Evolutionary conservation across 2,113 vertebrate species (phyloP).

Genomic region (Dendrocopos noguchii): DNA sequence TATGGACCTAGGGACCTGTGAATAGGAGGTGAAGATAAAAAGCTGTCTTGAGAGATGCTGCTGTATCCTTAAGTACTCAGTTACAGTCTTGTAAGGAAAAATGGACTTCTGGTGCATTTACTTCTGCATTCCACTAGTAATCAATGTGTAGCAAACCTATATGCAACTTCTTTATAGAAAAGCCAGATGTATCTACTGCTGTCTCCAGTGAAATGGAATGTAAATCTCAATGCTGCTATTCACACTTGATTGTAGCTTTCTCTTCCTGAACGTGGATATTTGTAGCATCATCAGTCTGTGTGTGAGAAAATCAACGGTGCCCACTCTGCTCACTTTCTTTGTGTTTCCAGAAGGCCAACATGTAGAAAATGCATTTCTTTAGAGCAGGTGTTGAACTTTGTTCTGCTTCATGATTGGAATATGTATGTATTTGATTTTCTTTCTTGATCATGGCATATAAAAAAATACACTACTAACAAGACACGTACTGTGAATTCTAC

Average conservation of each 20-base stretch:
- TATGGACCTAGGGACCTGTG: not conserved
- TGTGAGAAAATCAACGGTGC: not conserved
- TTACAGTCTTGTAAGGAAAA: not conserved
- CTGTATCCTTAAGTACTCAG: not conserved
- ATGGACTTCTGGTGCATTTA: not conserved
- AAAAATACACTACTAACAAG: not conserved
- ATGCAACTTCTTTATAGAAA: not conserved
- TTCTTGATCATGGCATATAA: not conserved
- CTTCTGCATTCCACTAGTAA: not conserved
- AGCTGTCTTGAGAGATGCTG: not conserved
- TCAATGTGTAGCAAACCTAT: not conserved
- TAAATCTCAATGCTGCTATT: not conserved
- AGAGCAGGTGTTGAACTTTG: not conserved
- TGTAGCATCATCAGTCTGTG: not conserved
- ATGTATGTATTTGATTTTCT: not conserved
- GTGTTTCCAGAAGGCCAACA: not conserved
- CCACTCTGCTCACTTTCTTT: not conserved
- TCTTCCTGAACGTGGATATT: not conserved
- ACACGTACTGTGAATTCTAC: not conserved
- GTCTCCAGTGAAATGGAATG: not conserved
- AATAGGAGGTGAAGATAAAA: not conserved
- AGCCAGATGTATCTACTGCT: not conserved
- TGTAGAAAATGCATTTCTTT: not conserved
- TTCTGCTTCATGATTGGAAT: not conserved
- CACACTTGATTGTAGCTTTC: not conserved